Evolutionary conservation across 2,797 vertebrate species (phyloP).

Genomic region (Cuculus canorus): DNA sequence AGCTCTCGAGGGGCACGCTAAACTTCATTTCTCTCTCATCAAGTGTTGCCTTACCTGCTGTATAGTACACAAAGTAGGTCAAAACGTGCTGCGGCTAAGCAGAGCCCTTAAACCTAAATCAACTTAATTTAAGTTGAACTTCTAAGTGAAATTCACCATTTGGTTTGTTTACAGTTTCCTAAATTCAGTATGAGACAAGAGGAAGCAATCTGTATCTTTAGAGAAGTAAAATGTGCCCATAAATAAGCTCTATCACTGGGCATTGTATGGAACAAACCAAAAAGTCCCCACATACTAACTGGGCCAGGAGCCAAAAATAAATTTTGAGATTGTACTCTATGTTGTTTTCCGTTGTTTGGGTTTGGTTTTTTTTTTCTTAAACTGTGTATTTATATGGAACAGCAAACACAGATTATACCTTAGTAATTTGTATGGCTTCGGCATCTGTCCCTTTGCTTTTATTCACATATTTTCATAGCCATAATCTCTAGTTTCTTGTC

Average conservation of each 20-base stretch:
- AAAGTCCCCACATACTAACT: neutral
- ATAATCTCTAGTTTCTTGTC: conserved; percentile 52
- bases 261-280: neutral
- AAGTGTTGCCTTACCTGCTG: neutral
- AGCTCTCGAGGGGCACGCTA: neutral
- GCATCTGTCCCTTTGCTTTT: conserved; percentile 61
- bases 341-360: neutral
- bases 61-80: conserved; percentile 29
- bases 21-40: neutral
- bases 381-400: conserved; percentile 33
- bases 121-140: conserved; percentile 43
- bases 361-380: neutral
- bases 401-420: conserved; percentile 58
- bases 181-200: conserved; percentile 9
- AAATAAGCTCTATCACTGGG: conserved; percentile 29
- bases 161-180: conserved; percentile 38
- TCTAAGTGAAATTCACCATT: conserved; percentile 38
- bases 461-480: conserved; percentile 52
- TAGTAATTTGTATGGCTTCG: conserved; percentile 48
- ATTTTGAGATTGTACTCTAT: neutral
- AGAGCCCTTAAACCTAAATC: conserved; percentile 35
- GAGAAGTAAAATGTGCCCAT: conserved; percentile 9
- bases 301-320: neutral
- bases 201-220: neutral
- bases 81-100: conserved; percentile 8